Percentiles rank a stretch among this genome's conserved stretches.
Conservation (phyloP, 2,797 vertebrate genomes). For the Loriculus beryllinus region DNA sequence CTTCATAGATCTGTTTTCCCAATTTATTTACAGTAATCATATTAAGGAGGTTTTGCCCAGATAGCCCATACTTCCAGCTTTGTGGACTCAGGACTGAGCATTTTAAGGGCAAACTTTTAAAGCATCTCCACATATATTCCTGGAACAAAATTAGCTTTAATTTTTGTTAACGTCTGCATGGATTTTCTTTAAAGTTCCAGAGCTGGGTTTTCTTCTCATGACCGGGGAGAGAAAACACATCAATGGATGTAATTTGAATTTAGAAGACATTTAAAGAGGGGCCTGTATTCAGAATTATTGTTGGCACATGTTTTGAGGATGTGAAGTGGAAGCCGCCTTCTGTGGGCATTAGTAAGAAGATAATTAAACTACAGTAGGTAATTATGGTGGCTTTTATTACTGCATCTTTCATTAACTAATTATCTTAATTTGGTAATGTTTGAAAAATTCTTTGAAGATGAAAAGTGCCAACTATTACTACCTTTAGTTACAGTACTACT, state of each 20-base stretch:
- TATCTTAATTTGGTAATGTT: constrained; percentile 65
- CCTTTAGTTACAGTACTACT: constrained; percentile 5
- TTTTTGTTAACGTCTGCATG: neutral
- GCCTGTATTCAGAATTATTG: neutral
- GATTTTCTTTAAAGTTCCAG: neutral
- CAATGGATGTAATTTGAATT: constrained; percentile 43
- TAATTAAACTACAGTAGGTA: constrained; percentile 55
- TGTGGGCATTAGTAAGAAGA: constrained; percentile 41
- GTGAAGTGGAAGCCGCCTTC: constrained; percentile 35
- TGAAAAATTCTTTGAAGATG: constrained; percentile 56
- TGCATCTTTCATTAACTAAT: constrained; percentile 70
- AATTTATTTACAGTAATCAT: neutral
- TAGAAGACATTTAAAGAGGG: constrained; percentile 43
- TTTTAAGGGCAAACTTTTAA: neutral
- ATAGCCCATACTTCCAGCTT: neutral
- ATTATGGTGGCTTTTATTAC: constrained; percentile 47
- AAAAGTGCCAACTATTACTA: constrained; percentile 31
- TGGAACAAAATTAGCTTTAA: neutral
- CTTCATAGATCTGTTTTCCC: neutral
- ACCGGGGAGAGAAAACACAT: neutral
- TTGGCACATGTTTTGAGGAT: constrained; percentile 49
- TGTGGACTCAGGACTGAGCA: neutral
- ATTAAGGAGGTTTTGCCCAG: neutral
- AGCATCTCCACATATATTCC: neutral
- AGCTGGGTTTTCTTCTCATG: constrained; percentile 32